Evolutionary conservation across 2,888 invertebrate species (phyloP).

Genomic region (Hirtodrosophila histrioides): DNA sequence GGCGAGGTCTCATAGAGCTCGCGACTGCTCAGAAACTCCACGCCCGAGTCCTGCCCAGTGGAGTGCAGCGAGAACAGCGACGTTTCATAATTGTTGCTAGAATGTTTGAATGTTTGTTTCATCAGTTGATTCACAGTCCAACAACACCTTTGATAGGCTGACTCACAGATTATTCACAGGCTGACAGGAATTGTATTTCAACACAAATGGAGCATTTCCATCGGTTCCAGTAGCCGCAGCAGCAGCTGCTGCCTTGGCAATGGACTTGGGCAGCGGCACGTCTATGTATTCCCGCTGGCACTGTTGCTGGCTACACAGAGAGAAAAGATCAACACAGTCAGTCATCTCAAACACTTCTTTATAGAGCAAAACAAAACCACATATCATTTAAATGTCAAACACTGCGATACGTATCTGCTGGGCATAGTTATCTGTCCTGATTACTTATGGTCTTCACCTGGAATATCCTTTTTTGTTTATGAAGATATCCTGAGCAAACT

Average conservation of each 20-base stretch:
- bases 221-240: conserved; percentile 51
- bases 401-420: too few species aligned
- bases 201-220: conserved; percentile 75
- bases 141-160: too few species aligned
- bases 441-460: too few species aligned
- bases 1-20: conserved; percentile 82
- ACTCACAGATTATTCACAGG: conserved; percentile 81
- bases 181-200: conserved; percentile 82
- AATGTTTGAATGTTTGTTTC: background rate
- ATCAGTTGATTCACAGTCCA: background rate
- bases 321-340: background rate
- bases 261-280: conserved; percentile 84
- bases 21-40: conserved; percentile 85
- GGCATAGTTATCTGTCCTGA: too few species aligned
- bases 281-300: conserved; percentile 84
- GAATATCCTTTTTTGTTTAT: too few species aligned
- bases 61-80: conserved; percentile 92
- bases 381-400: too few species aligned
- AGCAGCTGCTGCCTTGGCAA: conserved; percentile 77
- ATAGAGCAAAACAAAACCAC: too few species aligned
- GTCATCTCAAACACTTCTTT: too few species aligned
- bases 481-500: too few species aligned
- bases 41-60: conserved; percentile 92
- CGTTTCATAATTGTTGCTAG: conserved; percentile 86
- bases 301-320: conserved; percentile 62